Percentiles rank a stretch among this genome's conserved stretches.
Conservation (phyloP, 2,888 invertebrate species). For the Rhingia campestris region DNA sequence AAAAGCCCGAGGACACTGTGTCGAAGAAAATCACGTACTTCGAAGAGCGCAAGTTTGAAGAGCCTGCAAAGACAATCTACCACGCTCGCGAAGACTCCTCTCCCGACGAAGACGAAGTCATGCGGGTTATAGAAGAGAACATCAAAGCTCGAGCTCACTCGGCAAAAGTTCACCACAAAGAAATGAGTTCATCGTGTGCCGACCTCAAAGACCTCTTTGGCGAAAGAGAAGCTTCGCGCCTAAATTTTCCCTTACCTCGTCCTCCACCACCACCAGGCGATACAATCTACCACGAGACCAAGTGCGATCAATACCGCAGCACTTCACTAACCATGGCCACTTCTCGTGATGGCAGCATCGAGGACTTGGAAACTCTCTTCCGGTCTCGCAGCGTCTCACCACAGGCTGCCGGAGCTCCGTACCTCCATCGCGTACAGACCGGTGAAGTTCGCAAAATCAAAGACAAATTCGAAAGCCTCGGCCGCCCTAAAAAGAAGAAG, state of each 20-base stretch:
- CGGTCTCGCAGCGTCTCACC: slow-evolving; percentile 89
- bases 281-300: slow-evolving; percentile 75
- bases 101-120: slow-evolving; percentile 83
- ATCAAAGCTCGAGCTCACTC: slow-evolving; percentile 78
- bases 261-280: slow-evolving; percentile 84
- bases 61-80: slow-evolving; percentile 84
- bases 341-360: slow-evolving; percentile 80
- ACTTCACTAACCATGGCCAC: slow-evolving; percentile 44
- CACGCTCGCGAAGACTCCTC: slow-evolving; percentile 84
- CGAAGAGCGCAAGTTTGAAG: slow-evolving; percentile 86
- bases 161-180: slow-evolving; percentile 83
- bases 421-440: slow-evolving; percentile 88
- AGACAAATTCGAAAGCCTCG: slow-evolving; percentile 87
- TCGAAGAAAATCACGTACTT: slow-evolving; percentile 90
- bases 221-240: slow-evolving; percentile 84
- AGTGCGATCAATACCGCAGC: slow-evolving; percentile 33
- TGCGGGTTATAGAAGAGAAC: slow-evolving; percentile 83
- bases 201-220: slow-evolving; percentile 93
- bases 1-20: slow-evolving; percentile 84
- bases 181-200: slow-evolving; percentile 83
- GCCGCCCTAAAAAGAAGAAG: slow-evolving; percentile 69
- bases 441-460: slow-evolving; percentile 91
- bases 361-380: slow-evolving; percentile 87
- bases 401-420: slow-evolving; percentile 86
- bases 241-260: slow-evolving; percentile 83